Evolutionary conservation across 2,888 invertebrate species (phyloP), one percentile per base, ranked within the genome.

Genomic region (Perdita meconis): DNA sequence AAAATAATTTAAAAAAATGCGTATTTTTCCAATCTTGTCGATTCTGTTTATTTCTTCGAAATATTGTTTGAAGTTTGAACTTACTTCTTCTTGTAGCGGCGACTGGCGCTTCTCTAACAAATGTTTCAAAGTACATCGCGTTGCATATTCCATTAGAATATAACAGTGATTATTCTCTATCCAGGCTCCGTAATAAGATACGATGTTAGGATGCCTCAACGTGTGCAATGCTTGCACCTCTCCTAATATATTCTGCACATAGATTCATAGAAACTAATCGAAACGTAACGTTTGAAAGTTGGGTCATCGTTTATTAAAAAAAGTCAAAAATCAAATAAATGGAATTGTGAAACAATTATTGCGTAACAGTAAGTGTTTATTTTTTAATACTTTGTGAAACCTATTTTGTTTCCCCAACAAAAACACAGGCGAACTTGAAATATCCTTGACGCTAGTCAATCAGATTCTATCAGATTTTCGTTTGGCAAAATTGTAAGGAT

Each of bases 111-210:
- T 85, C 24, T 94, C 94, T 90, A 97, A 94, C 84, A 94, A 95
- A 81, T 96, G 95, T 78, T 95, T 95, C 81, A 97, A 92, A 84
- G 96, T 97, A 64, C 97, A 97, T 81, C 95, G 95, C 83, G 94
- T 94, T 1, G 97, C 97, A 90, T 96, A 97, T 92, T 97, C 97
- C 97, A 97, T 97, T n/a, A 96, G 95, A 89, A 97, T 97, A 91
- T 89, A 90, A 78, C 89, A 87, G n/a, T 81, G 80, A 53, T 80
- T 75, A 13, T 87, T 68, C 50, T 90, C 89, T 36, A 83, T 82
- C 92, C 92, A 92, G 22, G 90, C 90, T 5, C 84, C 88, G 53
- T 89, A 85, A 81, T 92, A 91, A 34, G 88, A 86, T 30, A 92
- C 82, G 69, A 92, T 88, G 47, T 92, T 92, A 2, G 92, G 91